Base-by-base conservation (phyloP, 2,888 invertebrate species). In the Drosophila putrida region DNA sequence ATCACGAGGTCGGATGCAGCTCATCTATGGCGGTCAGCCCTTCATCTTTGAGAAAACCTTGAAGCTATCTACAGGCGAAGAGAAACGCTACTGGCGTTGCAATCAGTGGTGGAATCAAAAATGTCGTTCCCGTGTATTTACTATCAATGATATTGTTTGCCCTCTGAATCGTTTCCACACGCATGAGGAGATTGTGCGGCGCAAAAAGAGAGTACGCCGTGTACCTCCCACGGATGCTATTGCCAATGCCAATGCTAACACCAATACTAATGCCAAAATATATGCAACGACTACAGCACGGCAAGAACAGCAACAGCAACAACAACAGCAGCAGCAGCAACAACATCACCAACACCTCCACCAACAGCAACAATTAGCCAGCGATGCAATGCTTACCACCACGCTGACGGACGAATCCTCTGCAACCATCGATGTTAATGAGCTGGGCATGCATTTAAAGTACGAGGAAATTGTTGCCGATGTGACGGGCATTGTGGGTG, bases 101-200 rank as follows among this genome's bases (percentile, higher is more conserved):
- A 93, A 93, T 71, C 93, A 93, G 71, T 93, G 93, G 93, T 93
- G 93, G 93, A 93, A 93, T 71, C 92, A 92, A 64, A 92, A 91
- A 76, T 93, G 93, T 68, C 91, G 93, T 6, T 92, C 93, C 0
- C 88, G 93, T n/a, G 93, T 92, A 2, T 93, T 90, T 43, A 93
- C 92, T 8, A 90, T 92, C 10, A 91, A 91, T 43, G 91, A 93
- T 66, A 78, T 89, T 6, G 91, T 93, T 4, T 89, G 91, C 49
- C 92, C 92, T 1, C 78, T 93, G 5, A 92, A 93, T 76, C 91
- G 92, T n/a, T 92, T 90, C 68, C 93, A 93, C 62, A 93, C 93
- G 3, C 93, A 93, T 53, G 92, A 92, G 60, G 93, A 93, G 67
- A 92, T 93, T 55, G 91, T 93, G 10, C 90, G 90, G 4, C 89